Evolutionary conservation across 2,888 invertebrate genomes (phyloP), one percentile per base, ranked within the genome.

Genomic region (Acrocera orbiculus): DNA sequence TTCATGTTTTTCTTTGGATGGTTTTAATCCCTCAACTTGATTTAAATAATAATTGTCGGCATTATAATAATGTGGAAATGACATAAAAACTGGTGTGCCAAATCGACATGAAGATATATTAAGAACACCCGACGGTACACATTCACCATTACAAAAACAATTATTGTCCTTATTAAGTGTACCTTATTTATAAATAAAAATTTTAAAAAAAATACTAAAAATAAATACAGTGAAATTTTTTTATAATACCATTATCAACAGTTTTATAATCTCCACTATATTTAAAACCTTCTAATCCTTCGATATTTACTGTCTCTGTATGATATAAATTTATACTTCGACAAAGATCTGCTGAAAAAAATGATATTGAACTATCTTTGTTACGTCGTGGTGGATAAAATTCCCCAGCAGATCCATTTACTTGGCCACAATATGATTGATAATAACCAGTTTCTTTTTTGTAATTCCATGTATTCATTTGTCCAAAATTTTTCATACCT

Each of bases 51-150:
- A 63, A 0, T 73, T 70, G 59, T 85, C 86, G 0, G 70, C 87
- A 45, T 75, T 67, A 49, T 75, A 66, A 57, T 83, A 89, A 60
- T 89, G 86, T 0, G 90, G 90, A 44, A 81, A 69, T 1, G 86
- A 81, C 43, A 83, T 69, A 52, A 81, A 83, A 0, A 79, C 75
- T 0, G 90, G 89, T 0, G 85, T 77, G 5, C 79, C 82, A 48
- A 65, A 78, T 33, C 81, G 69, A 45, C 83, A 85, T 1, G 76
- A 62, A 0, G 80, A 78, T n/a, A 81, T 70, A 56, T 83, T 81
- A 56, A 82, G 65, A 17, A 75, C 66, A 1, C 85, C 85, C 2
- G 70, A 67, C 39, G 80, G 80, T 11, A 66, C 63, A 51, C 82
- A 82, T 35, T 72, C 66, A 1, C 77, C 80, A 34, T 69, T 67